Percentiles rank a stretch among this genome's conserved stretches.
Conservation (phyloP, 2,888 invertebrate genomes). For the Acanthacorydalis orientalis region DNA sequence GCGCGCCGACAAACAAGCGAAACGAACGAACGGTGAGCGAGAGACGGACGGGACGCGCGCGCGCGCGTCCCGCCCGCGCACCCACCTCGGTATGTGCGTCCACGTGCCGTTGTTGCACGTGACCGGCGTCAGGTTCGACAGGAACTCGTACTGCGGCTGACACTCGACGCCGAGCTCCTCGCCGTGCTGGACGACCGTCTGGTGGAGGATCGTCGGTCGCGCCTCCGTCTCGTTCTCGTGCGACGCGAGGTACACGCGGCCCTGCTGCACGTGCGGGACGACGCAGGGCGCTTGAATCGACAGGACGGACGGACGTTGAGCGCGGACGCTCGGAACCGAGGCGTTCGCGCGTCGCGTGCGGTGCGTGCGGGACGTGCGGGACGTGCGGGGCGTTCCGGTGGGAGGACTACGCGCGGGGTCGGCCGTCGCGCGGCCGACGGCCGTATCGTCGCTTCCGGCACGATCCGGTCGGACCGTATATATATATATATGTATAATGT, state of each 20-base stretch:
- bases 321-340: background rate
- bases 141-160: constrained; percentile 70
- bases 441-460: too few relatives aligned
- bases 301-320: background rate
- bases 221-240: constrained; percentile 28
- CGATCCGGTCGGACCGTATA: too few relatives aligned
- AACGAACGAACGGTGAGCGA: too few relatives aligned
- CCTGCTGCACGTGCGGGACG: constrained; percentile 74
- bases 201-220: constrained; percentile 32
- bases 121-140: constrained; percentile 55
- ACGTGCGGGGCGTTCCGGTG: background rate
- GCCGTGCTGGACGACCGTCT: constrained; percentile 51
- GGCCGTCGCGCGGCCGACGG: too few relatives aligned
- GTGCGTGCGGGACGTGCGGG: background rate
- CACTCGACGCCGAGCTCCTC: constrained; percentile 62
- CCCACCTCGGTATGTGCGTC: constrained; percentile 61
- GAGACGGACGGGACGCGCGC: too few relatives aligned
- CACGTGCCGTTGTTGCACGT: constrained; percentile 91
- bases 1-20: background rate
- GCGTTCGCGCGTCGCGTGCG: background rate
- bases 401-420: background rate
- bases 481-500: too few relatives aligned
- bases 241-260: constrained; percentile 46
- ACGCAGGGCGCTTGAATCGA: constrained; percentile 65
- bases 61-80: too few relatives aligned